phyloP scores from a whole-genome alignment of 2,888 invertebrate genomes.

The Tetanocera ferruginea region DNA sequence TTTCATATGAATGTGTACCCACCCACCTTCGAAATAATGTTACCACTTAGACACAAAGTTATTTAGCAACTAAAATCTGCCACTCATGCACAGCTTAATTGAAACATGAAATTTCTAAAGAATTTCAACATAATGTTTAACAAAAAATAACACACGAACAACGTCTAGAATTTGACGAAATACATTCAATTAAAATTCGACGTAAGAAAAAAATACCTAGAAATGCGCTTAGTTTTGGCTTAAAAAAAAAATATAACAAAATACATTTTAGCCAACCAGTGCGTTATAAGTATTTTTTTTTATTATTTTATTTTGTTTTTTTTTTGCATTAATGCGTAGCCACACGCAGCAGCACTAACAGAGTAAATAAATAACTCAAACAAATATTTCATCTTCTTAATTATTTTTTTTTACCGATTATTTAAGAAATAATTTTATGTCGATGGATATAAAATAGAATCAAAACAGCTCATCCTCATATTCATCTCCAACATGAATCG shows the following conservation, averaged over 20 bases:
- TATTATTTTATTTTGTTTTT: background rate
- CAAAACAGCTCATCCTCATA: background rate
- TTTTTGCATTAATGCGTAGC: constrained; percentile 22
- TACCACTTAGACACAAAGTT: constrained; percentile 29
- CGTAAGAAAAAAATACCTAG: background rate
- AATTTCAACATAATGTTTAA: background rate
- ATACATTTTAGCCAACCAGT: background rate
- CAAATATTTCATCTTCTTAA: constrained; percentile 1
- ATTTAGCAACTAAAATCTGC: constrained; percentile 40
- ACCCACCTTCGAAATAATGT: background rate
- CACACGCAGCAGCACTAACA: background rate
- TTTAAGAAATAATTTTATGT: constrained; percentile 24
- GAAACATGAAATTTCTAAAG: constrained; percentile 12
- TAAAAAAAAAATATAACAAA: background rate
- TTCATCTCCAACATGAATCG: background rate
- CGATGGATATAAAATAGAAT: constrained; percentile 13
- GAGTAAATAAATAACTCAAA: background rate
- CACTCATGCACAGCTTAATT: constrained; percentile 31
- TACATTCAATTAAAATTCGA: constrained; percentile 31
- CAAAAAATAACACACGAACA: background rate
- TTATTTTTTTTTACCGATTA: background rate
- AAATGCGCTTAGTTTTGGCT: constrained; percentile 34
- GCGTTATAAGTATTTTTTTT: background rate
- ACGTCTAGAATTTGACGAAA: constrained; percentile 30
- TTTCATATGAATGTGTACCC: background rate